Evolutionary conservation across 2,113 vertebrate species (phyloP).

Genomic region (Capreolus pygargus): DNA sequence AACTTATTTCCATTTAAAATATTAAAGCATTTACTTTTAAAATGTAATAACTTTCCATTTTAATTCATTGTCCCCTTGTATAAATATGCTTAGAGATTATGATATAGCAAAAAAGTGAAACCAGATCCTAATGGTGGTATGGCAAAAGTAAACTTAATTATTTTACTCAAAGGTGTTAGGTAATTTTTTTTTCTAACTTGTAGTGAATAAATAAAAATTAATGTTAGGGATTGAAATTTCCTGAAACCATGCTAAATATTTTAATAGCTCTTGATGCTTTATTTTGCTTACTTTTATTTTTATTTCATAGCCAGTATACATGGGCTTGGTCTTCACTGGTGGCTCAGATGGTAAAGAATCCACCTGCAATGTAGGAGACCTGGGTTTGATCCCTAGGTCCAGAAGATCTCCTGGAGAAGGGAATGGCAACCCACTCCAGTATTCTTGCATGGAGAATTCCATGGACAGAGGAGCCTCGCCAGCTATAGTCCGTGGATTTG

Average conservation of each 20-base stretch:
- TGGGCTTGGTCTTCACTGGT: neutral
- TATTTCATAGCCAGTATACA: neutral
- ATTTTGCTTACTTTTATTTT: neutral
- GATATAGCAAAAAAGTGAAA: neutral
- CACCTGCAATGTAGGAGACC: neutral
- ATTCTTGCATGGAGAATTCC: neutral
- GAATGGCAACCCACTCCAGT: neutral
- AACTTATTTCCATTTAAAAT: slow-evolving; percentile 19
- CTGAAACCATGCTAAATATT: neutral
- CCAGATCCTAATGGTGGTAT: neutral
- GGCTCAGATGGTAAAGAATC: neutral
- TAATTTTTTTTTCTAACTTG: neutral
- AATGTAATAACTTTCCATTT: slow-evolving; percentile 36
- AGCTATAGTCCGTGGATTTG: neutral
- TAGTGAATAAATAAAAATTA: slow-evolving; percentile 2
- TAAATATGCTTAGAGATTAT: neutral
- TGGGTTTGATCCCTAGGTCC: neutral
- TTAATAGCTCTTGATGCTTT: neutral
- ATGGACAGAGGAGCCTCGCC: neutral
- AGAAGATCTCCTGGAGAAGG: neutral
- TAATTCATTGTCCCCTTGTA: neutral
- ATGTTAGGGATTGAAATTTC: neutral
- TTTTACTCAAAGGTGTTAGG: slow-evolving; percentile 11
- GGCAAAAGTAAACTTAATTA: neutral
- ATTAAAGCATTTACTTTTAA: slow-evolving; percentile 34